Base-by-base conservation (phyloP, 1,140 invertebrate species). In the Ceratosolen solmsi region DNA sequence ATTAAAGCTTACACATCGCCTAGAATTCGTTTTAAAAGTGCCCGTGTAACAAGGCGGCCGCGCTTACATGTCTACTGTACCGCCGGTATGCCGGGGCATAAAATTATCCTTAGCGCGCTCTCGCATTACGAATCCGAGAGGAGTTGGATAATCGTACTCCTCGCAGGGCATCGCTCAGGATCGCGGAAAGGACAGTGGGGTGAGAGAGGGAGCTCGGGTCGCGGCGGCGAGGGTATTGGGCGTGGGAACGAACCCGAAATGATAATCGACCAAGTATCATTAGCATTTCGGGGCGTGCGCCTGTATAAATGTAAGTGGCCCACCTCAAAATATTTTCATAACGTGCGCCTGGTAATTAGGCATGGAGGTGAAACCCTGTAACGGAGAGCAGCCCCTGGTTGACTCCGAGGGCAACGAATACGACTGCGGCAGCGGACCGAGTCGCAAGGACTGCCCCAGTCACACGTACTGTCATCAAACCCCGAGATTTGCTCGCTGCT, bases 391-490 rank as follows among this genome's bases (percentile, higher is more conserved):
- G 76, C 96, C 96, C 20, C 90, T 98, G 86, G 88, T 94, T 60
- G 95, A 97, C 90, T 92, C 92, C 38, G 91, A 92, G 8, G 94
- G 94, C 3, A 93, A 94, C 78, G 96, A 98, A 88, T 95, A 96
- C 86, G 95, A 96, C 91, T 98, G 97, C 90, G 96, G 96, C n/a
- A 96, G 94, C 87, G 95, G 95, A 2, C 94, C 94, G 8, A 93
- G 94, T 85, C 93, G 95, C 30, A 94, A 95, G 89, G 95, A 95
- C 86, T 98, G 97, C 89, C 97, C 97, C 9, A 92, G 93, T 56
- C 95, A 95, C 82, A 95, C 94, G 87, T 97, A 97, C 88, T 97
- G 96, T 89, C 96, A 97, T 91, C 95, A 96, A 86, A 96, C 95
- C 0, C 91, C 94, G 25, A 93, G 94, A 84, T 96, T 96, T 86